Conservation (phyloP, 2,888 invertebrate species). For the Apodemia hepburni region DNA sequence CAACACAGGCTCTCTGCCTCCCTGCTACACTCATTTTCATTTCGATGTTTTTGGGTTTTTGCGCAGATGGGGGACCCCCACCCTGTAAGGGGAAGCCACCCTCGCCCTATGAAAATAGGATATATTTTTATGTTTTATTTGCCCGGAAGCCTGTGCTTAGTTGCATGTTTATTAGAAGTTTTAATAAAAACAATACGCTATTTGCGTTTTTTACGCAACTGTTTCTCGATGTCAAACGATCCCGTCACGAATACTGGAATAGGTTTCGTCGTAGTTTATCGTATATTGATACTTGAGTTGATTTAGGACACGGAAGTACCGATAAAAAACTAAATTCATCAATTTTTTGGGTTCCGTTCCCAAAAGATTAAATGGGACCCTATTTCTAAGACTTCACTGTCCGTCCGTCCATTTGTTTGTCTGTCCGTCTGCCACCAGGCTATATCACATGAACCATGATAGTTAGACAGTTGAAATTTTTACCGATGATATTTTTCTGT, state of each 20-base stretch:
- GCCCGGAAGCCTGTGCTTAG: conserved; percentile 78
- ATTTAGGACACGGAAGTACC: conserved; percentile 49
- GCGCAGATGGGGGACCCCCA: conserved; percentile 63
- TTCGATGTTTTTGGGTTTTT: conserved; percentile 81
- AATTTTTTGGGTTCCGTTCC: no score
- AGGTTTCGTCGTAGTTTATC: conserved; percentile 45
- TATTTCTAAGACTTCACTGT: no score
- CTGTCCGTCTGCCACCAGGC: no score
- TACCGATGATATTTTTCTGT: no score
- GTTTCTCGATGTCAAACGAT: conserved; percentile 24
- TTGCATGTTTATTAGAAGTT: conserved; percentile 80
- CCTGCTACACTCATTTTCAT: conserved; percentile 79
- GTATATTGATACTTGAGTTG: conserved; percentile 25
- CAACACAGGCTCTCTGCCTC: conserved; percentile 68
- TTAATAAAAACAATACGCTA: conserved; percentile 72
- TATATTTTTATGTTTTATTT: conserved; percentile 81
- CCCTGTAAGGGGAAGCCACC: conserved; percentile 44
- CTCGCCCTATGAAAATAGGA: conserved; percentile 80
- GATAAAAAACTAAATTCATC: not conserved
- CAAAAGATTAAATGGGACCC: no score
- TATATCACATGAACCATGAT: no score
- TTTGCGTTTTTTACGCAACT: conserved; percentile 41
- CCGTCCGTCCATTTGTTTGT: no score
- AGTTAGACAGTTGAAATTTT: no score
- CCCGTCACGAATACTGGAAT: conserved; percentile 55